Base-by-base conservation (phyloP, 2,113 vertebrate species). In the Mungos mungo region DNA sequence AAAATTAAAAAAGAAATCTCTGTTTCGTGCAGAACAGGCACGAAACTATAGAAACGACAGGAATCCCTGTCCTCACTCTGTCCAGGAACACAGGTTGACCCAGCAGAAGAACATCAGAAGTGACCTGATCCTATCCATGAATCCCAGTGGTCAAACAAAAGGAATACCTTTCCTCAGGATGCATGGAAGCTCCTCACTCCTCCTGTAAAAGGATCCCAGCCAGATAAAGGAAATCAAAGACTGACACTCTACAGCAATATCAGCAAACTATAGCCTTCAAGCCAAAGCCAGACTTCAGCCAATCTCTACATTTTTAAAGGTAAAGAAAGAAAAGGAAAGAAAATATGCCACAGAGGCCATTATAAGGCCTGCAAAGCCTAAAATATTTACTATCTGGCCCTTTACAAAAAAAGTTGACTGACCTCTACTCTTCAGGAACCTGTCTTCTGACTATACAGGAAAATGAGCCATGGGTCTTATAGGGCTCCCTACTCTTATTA, bases 111-210 rank as follows among this genome's bases (percentile, higher is more conserved):
- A 96, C 21, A 93, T 27, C 33, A 93, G 88, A 96, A 93, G 47
- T 72, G 65, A 93, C 41, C n/a, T 65, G 80, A 85, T 19, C 45
- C n/a, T 93, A 66, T 76, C 38, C 66, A 82, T 65, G 38, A 95
- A 80, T 76, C 54, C 16, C 77, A 91, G 11, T 85, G 57, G 50
- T 96, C 50, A 91, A 77, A 97, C 74, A 94, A 96, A 90, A 71
- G 79, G 47, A 92, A 86, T 18, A 79, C 29, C 15, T 92, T 65
- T 84, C 38, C 29, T 85, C 65, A 81, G 79, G 91, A 92, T 81
- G 52, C 90, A 80, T 1, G n/a, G 50, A 80, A 91, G n/a, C 31
- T 90, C 72, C 88, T 41, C 31, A 76, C 25, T 94, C 79, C 91
- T 60, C 50, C 91, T 92, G 41, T 72, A 66, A 76, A 94, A 87